A percentile compares a stretch with the other conserved stretches of the same genome.
These are phyloP conservation scores for Dryadula phaetusa DNA, from an alignment of 2,888 invertebrate species.

Conservation along the genomic window DNA sequence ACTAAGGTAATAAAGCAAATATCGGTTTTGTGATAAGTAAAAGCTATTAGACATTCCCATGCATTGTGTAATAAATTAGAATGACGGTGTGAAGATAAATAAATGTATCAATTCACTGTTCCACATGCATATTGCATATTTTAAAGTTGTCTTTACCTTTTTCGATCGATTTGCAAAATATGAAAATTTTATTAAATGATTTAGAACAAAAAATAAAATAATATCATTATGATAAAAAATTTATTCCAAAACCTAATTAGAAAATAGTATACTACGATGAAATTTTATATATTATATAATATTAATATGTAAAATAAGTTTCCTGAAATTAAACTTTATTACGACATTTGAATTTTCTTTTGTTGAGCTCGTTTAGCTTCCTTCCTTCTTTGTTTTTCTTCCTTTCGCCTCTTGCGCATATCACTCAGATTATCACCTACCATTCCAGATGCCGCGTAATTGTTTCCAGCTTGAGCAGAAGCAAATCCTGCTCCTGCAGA, in stretches of 20 bases:
- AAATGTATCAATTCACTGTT: constrained; percentile 10
- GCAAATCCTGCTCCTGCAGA: constrained; percentile 72
- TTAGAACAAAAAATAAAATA: constrained; percentile 28
- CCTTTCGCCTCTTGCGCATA: constrained; percentile 57
- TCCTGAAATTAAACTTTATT: not conserved
- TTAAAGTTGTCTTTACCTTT: constrained; percentile 38
- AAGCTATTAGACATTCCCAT: constrained; percentile 23
- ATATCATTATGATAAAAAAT: not conserved
- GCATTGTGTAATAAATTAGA: constrained; percentile 22
- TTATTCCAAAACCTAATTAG: constrained; percentile 4
- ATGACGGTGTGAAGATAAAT: constrained; percentile 11
- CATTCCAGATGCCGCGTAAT: constrained; percentile 63
- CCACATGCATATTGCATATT: constrained; percentile 35
- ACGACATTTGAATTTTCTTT: constrained; percentile 22
- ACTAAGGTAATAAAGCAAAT: not conserved
- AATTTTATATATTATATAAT: not conserved
- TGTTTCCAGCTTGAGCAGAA: constrained; percentile 68
- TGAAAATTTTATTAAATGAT: not conserved
- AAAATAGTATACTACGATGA: not conserved
- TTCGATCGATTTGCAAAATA: not conserved
- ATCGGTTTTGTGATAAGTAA: not conserved
- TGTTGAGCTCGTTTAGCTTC: constrained; percentile 40
- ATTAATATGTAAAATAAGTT: constrained; percentile 26
- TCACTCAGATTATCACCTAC: constrained; percentile 64
- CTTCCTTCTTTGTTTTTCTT: constrained; percentile 59